Conservation (phyloP, 2,888 invertebrate genomes). For the Prosopocoilus inquinatus region DNA sequence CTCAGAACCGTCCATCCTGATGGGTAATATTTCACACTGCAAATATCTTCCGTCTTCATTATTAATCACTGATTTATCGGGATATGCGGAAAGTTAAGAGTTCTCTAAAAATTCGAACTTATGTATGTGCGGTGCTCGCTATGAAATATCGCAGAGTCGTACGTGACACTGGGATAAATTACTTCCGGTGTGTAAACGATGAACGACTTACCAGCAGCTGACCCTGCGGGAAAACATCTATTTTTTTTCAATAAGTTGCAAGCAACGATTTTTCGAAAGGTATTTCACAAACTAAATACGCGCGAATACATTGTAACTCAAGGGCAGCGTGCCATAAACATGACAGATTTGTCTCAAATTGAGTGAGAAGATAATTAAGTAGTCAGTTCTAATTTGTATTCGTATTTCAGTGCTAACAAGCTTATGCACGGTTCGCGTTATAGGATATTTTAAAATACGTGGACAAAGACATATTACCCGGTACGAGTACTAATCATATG, state of each 20-base stretch:
- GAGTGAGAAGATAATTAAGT: constrained; percentile 7
- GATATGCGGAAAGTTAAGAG: constrained; percentile 34
- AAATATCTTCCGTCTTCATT: constrained; percentile 38
- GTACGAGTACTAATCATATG: not conserved
- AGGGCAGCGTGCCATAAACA: not conserved
- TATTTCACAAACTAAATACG: not conserved
- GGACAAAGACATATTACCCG: not conserved
- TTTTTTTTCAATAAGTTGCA: no score
- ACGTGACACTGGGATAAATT: constrained; percentile 1
- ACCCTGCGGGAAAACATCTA: no score
- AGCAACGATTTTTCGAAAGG: no score
- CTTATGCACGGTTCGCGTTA: not conserved
- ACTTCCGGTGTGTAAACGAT: not conserved
- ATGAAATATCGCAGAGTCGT: constrained; percentile 24
- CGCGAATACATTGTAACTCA: not conserved
- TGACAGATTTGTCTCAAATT: constrained; percentile 2
- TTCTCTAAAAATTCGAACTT: constrained; percentile 33
- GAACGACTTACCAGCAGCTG: not conserved
- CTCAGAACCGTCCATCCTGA: constrained; percentile 35
- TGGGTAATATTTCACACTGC: constrained; percentile 36
- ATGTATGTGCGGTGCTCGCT: constrained; percentile 25
- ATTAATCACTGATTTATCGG: constrained; percentile 44
- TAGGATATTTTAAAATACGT: not conserved
- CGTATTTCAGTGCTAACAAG: constrained; percentile 1
- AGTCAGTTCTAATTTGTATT: constrained; percentile 7